Evolutionary conservation across 2,797 vertebrate genomes (phyloP).

Genomic region (Falco columbarius): DNA sequence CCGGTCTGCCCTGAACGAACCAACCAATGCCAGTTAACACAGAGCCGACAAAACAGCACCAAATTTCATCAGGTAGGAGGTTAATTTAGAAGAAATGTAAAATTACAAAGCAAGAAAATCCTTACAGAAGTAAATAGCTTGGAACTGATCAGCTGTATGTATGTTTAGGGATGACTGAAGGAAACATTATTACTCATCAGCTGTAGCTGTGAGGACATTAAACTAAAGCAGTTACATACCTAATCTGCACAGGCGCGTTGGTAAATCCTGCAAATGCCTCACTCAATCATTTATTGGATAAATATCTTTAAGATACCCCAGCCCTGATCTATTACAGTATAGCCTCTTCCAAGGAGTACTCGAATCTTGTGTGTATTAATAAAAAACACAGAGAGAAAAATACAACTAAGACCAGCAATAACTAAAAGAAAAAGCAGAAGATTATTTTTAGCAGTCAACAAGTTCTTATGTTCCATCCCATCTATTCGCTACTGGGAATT

Average conservation of each 20-base stretch:
- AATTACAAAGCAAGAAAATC: neutral
- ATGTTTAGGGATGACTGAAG: neutral
- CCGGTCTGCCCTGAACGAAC: neutral
- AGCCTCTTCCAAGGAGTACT: neutral
- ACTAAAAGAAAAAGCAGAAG: neutral
- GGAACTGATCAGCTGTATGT: neutral
- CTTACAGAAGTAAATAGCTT: neutral
- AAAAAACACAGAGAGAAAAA: neutral
- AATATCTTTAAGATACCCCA: neutral
- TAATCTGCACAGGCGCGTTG: neutral
- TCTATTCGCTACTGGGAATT: neutral
- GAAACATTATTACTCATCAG: neutral
- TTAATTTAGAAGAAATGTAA: neutral
- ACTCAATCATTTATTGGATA: neutral
- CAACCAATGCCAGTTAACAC: accelerated
- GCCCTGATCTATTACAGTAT: too few relatives aligned
- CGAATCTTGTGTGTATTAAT: neutral
- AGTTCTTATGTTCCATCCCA: neutral
- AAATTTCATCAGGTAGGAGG: accelerated
- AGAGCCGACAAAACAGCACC: neutral
- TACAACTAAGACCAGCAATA: accelerated
- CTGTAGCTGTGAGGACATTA: neutral
- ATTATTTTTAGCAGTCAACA: neutral
- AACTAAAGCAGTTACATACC: neutral
- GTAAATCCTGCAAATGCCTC: neutral